These are phyloP conservation scores for Elmis aenea DNA, from an alignment of 2,888 invertebrate species.

Conservation along the genomic window DNA sequence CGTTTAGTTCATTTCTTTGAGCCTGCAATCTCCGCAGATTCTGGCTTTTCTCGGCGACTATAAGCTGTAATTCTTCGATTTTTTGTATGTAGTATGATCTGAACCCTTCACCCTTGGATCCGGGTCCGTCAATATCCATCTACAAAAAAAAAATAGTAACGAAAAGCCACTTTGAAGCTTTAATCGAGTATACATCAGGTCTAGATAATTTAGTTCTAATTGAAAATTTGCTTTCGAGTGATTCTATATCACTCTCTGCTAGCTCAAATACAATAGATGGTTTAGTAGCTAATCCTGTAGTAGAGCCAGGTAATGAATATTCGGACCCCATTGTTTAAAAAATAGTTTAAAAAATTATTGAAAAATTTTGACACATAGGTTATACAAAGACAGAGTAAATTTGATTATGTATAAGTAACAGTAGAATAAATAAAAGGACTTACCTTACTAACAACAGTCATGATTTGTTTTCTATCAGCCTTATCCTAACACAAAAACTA, in stretches of 20 bases:
- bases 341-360: constrained; percentile 3
- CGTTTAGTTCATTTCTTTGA: constrained; percentile 97
- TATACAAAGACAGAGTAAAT: constrained; percentile 13
- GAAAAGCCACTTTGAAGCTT: neutral
- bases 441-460: constrained; percentile 31
- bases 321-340: constrained; percentile 10
- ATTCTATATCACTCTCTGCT: neutral
- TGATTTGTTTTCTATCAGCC: too few relatives aligned
- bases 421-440: constrained; percentile 1
- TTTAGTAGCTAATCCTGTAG: constrained; percentile 3
- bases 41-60: constrained; percentile 96
- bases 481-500: too few relatives aligned
- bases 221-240: neutral
- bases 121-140: constrained; percentile 69
- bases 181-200: neutral
- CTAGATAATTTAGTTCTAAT: neutral
- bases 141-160: constrained; percentile 34
- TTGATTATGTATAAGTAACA: constrained; percentile 1
- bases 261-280: neutral
- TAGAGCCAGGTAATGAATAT: constrained; percentile 4
- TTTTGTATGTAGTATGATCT: constrained; percentile 96
- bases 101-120: constrained; percentile 78
- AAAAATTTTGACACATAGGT: constrained; percentile 14
- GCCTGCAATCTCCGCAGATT: constrained; percentile 95
- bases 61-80: constrained; percentile 93